Percentiles rank a stretch among this genome's conserved stretches.
Conservation (phyloP, 2,113 vertebrate genomes). For the Misgurnus mizolepis region DNA sequence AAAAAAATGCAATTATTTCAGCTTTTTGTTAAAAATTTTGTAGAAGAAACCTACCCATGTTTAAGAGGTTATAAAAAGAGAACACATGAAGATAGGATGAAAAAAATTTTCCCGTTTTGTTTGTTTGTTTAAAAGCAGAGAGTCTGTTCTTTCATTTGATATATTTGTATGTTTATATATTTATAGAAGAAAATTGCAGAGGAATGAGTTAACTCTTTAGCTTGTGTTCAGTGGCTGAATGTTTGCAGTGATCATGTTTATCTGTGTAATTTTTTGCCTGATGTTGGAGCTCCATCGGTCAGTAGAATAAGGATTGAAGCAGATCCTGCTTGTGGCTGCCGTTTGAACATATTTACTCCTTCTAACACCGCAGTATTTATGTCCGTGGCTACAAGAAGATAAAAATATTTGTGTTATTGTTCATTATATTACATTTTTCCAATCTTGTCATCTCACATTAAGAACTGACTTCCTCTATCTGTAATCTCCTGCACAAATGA, state of each 20-base stretch:
- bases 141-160: too few species aligned
- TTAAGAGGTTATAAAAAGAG: too few species aligned
- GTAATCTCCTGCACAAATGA: conserved; percentile 72
- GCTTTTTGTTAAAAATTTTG: too few species aligned
- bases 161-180: too few species aligned
- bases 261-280: conserved; percentile 65
- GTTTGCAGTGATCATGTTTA: not conserved
- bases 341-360: conserved; percentile 81
- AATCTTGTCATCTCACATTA: not conserved
- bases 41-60: too few species aligned
- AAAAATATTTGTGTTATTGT: not conserved
- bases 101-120: too few species aligned
- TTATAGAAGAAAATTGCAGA: too few species aligned
- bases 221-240: too few species aligned
- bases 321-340: conserved; percentile 71
- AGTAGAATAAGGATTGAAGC: conserved; percentile 88
- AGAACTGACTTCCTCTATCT: conserved; percentile 67
- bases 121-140: too few species aligned
- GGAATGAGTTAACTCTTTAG: too few species aligned
- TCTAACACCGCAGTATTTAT: conserved; percentile 82
- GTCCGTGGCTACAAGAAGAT: conserved; percentile 79
- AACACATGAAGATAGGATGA: too few species aligned
- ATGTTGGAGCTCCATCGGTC: conserved; percentile 88
- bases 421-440: not conserved
- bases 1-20: too few species aligned